Evolutionary conservation across 2,797 vertebrate genomes (phyloP), one percentile per base, ranked within the genome.

Genomic region (Serranus cabrilla): DNA sequence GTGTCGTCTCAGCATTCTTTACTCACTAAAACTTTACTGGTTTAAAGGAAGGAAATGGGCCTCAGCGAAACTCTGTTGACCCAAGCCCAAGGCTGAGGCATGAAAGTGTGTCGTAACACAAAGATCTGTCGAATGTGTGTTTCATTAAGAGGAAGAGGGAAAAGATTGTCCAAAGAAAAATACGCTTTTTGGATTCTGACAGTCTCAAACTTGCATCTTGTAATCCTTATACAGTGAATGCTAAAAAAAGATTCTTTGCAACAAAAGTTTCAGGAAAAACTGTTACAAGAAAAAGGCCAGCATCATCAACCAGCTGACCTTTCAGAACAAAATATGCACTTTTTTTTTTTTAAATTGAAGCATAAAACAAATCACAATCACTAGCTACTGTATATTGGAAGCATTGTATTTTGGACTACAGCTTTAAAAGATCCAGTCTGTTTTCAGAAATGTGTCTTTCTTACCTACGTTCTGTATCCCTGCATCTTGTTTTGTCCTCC

Each of bases 31-130:
- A 91, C 76, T 81, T 90, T 58, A 90, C 81, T 81, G 78, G 31
- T 71, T 71, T 78, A 89, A 90, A 86, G 90, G 93, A 94, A 95
- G 93, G 93, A 94, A 95, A 82, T 71, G 60, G 80, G 68, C 80
- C 80, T 58, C 74, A 78, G 63, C 51, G 71, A 65, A 73, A 76
- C 46, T 80, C 23, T 18, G 46, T 76, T 70, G 56, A 88, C 39
- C 67, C 25, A 34, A 25, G 14, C 39, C 67, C 25, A 34, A 25
- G 14, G 49, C 67, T 81, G 51, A 75, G 56, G 51, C 55, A 68
- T 71, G 67, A 81, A 49, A 55, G 45, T 34, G 49, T 80, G 68
- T 84, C 79, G 61, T 62, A 62, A 83, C 54, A 66, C 1, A 0
- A 42, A 66, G 42, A 20, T 67, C 23, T 57, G 45, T 16, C 34